A percentile compares a stretch with the other conserved stretches of the same genome.
Conservation (phyloP, 2,888 invertebrate species). For the Protonemura montana region DNA sequence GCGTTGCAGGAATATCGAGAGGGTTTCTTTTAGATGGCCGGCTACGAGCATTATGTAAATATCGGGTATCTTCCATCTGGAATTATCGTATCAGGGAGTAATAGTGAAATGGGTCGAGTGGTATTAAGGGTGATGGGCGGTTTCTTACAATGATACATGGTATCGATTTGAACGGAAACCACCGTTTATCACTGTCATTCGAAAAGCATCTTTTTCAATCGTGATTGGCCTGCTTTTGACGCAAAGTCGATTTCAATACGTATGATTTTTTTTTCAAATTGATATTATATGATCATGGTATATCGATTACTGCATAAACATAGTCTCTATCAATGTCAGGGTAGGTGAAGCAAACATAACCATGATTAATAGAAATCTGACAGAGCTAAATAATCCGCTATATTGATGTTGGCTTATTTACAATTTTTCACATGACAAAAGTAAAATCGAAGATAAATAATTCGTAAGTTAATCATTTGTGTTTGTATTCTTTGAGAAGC, state of each 20-base stretch:
- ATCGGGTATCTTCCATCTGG: not conserved
- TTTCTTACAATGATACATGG: not conserved
- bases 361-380: not conserved
- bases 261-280: conserved; percentile 12
- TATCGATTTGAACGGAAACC: not conserved
- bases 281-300: conserved; percentile 7
- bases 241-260: conserved; percentile 7
- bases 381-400: not conserved
- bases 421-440: not conserved
- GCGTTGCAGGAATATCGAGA: not conserved
- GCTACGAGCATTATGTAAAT: not conserved
- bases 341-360: not conserved
- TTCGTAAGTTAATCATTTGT: not conserved
- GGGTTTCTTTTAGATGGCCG: not conserved
- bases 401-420: not conserved
- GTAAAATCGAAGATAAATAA: not conserved
- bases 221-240: conserved; percentile 12
- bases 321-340: not conserved
- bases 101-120: not conserved
- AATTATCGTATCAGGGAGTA: not conserved
- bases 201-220: not conserved
- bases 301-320: not conserved
- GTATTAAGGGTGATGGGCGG: not conserved
- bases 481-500: not conserved
- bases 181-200: conserved; percentile 7